Base-by-base conservation (phyloP, 2,888 invertebrate species). In the Autographa pulchrina region DNA sequence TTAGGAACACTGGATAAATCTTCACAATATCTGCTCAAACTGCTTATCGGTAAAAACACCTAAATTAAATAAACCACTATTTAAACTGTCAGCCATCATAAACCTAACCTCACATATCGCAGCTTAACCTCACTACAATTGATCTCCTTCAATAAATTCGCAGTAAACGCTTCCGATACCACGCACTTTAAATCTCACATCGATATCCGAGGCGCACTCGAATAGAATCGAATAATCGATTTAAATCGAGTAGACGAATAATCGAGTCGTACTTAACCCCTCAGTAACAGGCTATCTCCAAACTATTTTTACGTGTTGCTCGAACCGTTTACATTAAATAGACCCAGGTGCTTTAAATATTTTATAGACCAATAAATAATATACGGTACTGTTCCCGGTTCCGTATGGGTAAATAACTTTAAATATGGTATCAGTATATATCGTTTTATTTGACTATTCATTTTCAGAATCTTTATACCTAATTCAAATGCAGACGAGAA, bases 281-380 rank as follows among this genome's bases (percentile, higher is more conserved):
- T n/a, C 31, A 8, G 59, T n/a, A 64, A 65, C 32, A 54, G 11
- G 5, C 16, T 38, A 14, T 74, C n/a, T 31, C 52, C 18, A 9
- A 70, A 77, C 64, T 72, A 74, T 70, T 74, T 73, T 68, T 74
- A 75, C 72, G 71, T 78, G 80, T 80, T 77, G 78, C 77, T 74
- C 63, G 73, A 80, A 80, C 81, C 80, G 77, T 86, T 81, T 59
- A 76, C 79, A 87, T 87, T 85, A 87, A 89, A 88, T 86, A 89
- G 87, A 86, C 89, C 79, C 90, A 91, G 92, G 92, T 92, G 92
- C 88, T 90, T 89, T 87, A 87, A 88, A 90, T 89, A 91, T 91
- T 92, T 92, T 91, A 91, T 89, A 75, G 89, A 81, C 74, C 86
- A 84, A 89, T 92, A 92, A 92, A 92, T 91, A 89, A 87, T 85